A percentile compares a stretch with the other conserved stretches of the same genome.
phyloP scores from a whole-genome alignment of 2,113 vertebrate species.

The Zootoca vivipara region DNA sequence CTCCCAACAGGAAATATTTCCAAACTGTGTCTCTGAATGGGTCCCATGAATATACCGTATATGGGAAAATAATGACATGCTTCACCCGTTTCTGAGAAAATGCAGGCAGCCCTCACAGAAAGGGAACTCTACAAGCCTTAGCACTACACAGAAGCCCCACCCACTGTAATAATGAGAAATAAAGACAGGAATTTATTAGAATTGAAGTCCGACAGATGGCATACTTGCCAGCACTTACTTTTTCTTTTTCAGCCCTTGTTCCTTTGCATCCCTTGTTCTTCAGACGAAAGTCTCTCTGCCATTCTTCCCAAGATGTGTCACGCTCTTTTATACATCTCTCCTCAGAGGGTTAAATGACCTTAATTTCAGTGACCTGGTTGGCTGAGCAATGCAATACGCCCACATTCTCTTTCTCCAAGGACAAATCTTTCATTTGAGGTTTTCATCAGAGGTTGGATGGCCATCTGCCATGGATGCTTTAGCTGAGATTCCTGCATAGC shows the following conservation, averaged over 20 bases:
- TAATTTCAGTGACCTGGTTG: slow-evolving; percentile 49
- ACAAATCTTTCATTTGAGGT: not conserved
- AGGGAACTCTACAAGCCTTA: not conserved
- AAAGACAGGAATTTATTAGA: not conserved
- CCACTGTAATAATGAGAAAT: not conserved
- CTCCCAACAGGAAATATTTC: too few species aligned
- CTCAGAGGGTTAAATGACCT: slow-evolving; percentile 35
- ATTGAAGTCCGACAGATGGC: not conserved
- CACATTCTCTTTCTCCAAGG: slow-evolving; percentile 51
- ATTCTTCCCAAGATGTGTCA: not conserved
- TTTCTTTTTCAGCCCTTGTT: not conserved
- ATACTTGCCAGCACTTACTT: not conserved
- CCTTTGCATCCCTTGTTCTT: not conserved
- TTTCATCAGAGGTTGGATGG: too few species aligned
- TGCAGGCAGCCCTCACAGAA: not conserved
- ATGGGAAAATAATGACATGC: not conserved
- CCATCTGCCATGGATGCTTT: not conserved
- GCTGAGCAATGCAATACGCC: slow-evolving; percentile 59
- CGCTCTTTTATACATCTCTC: slow-evolving; percentile 49
- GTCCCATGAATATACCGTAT: not conserved
- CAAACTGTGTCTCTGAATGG: not conserved
- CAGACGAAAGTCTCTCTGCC: not conserved
- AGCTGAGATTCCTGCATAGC: too few species aligned
- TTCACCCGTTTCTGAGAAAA: not conserved
- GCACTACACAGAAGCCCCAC: too few species aligned